A percentile compares a stretch with the other conserved stretches of the same genome.
Evolutionary conservation across 2,888 invertebrate genomes (phyloP).

Genomic region (Sclerodermus sp.): DNA sequence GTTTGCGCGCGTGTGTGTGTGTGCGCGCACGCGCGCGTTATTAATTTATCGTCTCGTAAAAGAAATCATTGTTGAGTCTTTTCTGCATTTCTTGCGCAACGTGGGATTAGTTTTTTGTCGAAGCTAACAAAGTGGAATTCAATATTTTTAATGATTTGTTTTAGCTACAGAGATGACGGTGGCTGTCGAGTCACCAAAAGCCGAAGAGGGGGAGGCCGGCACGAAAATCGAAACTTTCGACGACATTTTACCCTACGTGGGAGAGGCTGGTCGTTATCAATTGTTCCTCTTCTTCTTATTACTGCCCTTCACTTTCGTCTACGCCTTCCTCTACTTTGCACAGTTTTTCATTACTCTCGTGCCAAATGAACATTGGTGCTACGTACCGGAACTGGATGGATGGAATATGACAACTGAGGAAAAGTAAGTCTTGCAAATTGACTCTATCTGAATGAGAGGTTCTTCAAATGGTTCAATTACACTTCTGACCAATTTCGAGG

Average conservation of each 20-base stretch:
- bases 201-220: slow-evolving; percentile 41
- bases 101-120: no score
- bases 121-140: neutral
- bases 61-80: no score
- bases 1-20: no score
- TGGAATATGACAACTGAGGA: slow-evolving; percentile 46
- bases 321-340: slow-evolving; percentile 54
- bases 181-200: slow-evolving; percentile 38
- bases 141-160: neutral
- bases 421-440: slow-evolving; percentile 47
- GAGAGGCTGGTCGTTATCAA: slow-evolving; percentile 53
- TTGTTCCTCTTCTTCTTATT: slow-evolving; percentile 50
- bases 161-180: slow-evolving; percentile 45
- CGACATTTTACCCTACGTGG: slow-evolving; percentile 52
- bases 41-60: no score
- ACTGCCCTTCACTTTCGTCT: slow-evolving; percentile 53
- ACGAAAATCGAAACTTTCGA: slow-evolving; percentile 50
- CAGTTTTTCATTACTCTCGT: slow-evolving; percentile 54
- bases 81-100: no score
- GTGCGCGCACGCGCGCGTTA: no score
- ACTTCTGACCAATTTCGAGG: no score
- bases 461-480: no score
- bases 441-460: no score
- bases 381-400: slow-evolving; percentile 42
- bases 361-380: slow-evolving; percentile 53